Evolutionary conservation across 2,797 vertebrate species (phyloP), one percentile per base, ranked within the genome.

Genomic region (Sternarchorhynchus goeldii): DNA sequence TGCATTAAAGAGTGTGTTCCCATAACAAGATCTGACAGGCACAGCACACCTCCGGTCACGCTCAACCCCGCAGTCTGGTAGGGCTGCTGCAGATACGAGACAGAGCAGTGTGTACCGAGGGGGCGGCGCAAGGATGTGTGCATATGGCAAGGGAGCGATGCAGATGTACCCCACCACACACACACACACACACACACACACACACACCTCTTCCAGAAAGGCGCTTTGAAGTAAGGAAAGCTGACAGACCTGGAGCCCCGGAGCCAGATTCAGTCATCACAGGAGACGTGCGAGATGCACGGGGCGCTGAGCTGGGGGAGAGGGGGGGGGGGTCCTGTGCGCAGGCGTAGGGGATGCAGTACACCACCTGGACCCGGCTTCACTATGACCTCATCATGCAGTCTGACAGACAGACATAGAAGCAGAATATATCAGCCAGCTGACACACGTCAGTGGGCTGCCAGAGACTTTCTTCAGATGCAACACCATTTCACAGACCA

Each of bases 11-110:
- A 31, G 41, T 74, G 64, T 58, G 21, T 80, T 75, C 85, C 62
- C 14, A n/a, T 66, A 88, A 86, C 89, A 91, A 89, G 89, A 87
- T 85, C 81, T 20, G 7, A 89, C 90, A 90, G 50, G 84, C 29
- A 36, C 81, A 66, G 2, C 29, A 50, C 41, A 73, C 18, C 78
- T 83, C 39, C 76, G 57, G 73, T 71, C 73, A 65, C 57, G 77
- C 56, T 53, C 21, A 17, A 68, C 77, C 68, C 57, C 10, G 7
- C 60, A 69, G 81, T 82, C 78, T 57, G 62, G 21, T 29, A 41
- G 50, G 57, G 69, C 80, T 45, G 53, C 63, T 84, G 73, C 76
- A 41, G 79, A 67, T 77, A 88, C 85, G 71, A 76, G 81, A 81
- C 81, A 81, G 68, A 66, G 55, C 67, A 75, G 41, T 4, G 3